phyloP scores from a whole-genome alignment of 2,797 vertebrate genomes.

The Adrianichthys oophorus region DNA sequence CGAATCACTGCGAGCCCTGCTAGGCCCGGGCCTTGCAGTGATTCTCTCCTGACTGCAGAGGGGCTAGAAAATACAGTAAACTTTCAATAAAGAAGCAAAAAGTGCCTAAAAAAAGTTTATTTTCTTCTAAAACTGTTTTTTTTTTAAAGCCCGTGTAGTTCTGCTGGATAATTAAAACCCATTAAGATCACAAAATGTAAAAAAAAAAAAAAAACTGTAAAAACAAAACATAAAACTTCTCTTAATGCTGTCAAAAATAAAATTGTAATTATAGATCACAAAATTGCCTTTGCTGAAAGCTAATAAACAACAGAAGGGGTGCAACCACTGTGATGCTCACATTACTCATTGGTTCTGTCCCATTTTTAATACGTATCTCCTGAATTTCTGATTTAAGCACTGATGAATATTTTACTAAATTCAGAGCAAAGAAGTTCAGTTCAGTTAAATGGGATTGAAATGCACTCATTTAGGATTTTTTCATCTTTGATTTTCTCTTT shows the following conservation, averaged over 20 bases:
- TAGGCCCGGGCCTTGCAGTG: constrained; percentile 53
- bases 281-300: constrained; percentile 28
- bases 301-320: constrained; percentile 19
- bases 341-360: constrained; percentile 16
- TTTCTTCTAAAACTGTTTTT: constrained; percentile 29
- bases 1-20: constrained; percentile 41
- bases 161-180: constrained; percentile 63
- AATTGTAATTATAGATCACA: constrained; percentile 34
- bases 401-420: constrained; percentile 44
- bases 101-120: constrained; percentile 19
- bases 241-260: constrained; percentile 62
- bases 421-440: constrained; percentile 36
- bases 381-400: constrained; percentile 28
- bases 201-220: constrained; percentile 45
- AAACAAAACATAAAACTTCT: constrained; percentile 55
- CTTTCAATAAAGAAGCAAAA: constrained; percentile 2
- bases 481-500: constrained; percentile 30
- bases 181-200: constrained; percentile 61
- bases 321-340: constrained; percentile 22
- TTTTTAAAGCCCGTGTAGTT: constrained; percentile 56
- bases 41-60: constrained; percentile 17
- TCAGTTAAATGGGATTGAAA: constrained; percentile 31
- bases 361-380: constrained; percentile 21
- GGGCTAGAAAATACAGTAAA: constrained; percentile 7
- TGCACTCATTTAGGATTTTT: constrained; percentile 22